Evolutionary conservation across 2,113 vertebrate genomes (phyloP).

Genomic region (Pithys albifrons): DNA sequence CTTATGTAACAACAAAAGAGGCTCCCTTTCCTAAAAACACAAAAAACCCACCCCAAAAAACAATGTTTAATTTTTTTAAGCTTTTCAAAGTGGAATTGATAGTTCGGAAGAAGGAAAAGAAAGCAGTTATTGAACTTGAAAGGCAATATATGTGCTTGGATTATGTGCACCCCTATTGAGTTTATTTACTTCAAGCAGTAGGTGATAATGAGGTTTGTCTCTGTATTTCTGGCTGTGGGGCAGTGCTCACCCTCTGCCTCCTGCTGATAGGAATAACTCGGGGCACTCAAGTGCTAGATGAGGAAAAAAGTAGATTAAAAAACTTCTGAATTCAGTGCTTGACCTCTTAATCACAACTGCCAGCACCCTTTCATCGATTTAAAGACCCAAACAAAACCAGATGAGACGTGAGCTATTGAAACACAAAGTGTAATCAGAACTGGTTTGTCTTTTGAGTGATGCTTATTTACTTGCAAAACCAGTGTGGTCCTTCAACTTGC

Average conservation of each 20-base stretch:
- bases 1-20: constrained; percentile 84
- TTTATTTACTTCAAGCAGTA: constrained; percentile 59
- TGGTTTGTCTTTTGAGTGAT: constrained; percentile 67
- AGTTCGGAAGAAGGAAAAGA: constrained; percentile 60
- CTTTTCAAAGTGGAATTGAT: constrained; percentile 71
- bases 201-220: constrained; percentile 40
- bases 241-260: constrained; percentile 24
- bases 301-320: constrained; percentile 41
- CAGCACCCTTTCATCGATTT: constrained; percentile 67
- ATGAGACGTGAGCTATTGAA: constrained; percentile 38
- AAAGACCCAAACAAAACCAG: constrained; percentile 71
- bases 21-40: constrained; percentile 73
- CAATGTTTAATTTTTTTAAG: constrained; percentile 75
- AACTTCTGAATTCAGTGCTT: constrained; percentile 59
- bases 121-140: constrained; percentile 68
- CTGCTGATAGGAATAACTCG: constrained; percentile 53
- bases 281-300: constrained; percentile 6
- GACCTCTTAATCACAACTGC: constrained; percentile 79
- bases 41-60: not conserved
- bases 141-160: constrained; percentile 62
- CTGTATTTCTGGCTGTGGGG: constrained; percentile 36
- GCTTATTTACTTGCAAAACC: constrained; percentile 51
- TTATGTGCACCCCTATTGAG: constrained; percentile 49
- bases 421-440: constrained; percentile 71
- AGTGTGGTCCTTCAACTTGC: not conserved